phyloP scores from a whole-genome alignment of 2,797 vertebrate genomes.

The Acipenser transmontanus region DNA sequence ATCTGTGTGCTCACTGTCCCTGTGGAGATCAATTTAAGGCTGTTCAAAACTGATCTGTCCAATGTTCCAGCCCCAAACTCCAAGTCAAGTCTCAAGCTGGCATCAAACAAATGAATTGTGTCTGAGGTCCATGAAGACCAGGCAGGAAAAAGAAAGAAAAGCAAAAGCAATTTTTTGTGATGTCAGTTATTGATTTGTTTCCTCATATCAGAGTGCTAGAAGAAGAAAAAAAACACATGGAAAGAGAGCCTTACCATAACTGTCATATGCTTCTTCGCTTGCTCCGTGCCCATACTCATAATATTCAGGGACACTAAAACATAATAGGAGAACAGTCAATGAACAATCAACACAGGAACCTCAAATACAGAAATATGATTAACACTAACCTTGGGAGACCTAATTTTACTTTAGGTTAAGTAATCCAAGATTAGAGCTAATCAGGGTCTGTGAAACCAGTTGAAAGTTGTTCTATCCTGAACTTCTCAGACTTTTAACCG shows the following conservation, averaged over 20 bases:
- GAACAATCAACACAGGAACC: too few species aligned
- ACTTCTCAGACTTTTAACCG: too few species aligned
- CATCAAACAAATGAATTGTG: slow-evolving; percentile 42
- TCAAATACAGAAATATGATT: too few species aligned
- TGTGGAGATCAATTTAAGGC: slow-evolving; percentile 33
- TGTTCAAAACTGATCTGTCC: slow-evolving; percentile 39
- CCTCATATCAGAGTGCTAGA: slow-evolving; percentile 34
- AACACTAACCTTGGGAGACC: too few species aligned
- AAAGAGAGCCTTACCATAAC: slow-evolving; percentile 78
- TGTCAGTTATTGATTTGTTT: slow-evolving; percentile 36
- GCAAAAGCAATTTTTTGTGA: slow-evolving; percentile 36
- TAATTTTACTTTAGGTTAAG: too few species aligned
- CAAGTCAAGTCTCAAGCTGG: slow-evolving; percentile 30
- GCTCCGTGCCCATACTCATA: slow-evolving; percentile 87
- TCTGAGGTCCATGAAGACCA: slow-evolving; percentile 28
- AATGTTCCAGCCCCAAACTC: slow-evolving; percentile 32
- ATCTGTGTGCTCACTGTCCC: slow-evolving; percentile 26
- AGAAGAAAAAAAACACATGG: slow-evolving; percentile 24
- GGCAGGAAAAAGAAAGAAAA: slow-evolving; percentile 25
- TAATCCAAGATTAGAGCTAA: too few species aligned
- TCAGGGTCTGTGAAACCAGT: too few species aligned
- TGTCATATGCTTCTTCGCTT: slow-evolving; percentile 85
- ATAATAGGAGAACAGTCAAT: slow-evolving; percentile 25
- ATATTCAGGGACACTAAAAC: slow-evolving; percentile 85
- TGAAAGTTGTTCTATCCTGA: too few species aligned